Base-by-base conservation (phyloP, 2,888 invertebrate species). In the Coelogynopora nodosa region DNA sequence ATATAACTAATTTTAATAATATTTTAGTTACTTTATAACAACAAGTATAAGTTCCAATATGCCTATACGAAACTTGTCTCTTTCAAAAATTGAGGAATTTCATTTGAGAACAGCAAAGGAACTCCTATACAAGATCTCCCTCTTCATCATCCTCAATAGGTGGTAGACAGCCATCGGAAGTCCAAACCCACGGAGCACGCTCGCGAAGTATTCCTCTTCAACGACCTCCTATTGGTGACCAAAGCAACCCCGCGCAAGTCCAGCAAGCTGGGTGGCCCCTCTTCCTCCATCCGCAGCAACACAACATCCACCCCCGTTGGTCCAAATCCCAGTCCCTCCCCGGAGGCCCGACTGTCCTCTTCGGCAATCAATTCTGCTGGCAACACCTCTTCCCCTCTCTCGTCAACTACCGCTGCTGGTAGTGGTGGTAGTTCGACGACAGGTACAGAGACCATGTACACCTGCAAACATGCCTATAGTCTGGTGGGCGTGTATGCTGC, bases 181-280 rank as follows among this genome's bases (percentile, higher is more conserved):
- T 5, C 18, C 49, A 49, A 49, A 87, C 95, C 96, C 0, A 97
- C 97, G 0, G 95, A 96, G 31, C 93, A 93, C 90, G 93, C 93
- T 89, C 92, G 94, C 86, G 94, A 98, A 94, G 97, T 98, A 88
- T 98, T 98, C 93, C 94, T 99, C n/a, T 98, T 99, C 93, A 99
- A 99, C 92, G 98, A 99, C 92, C 94, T 98, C 90, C 94, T 98
- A 90, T 96, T 98, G 90, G 97, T 92, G 86, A 88, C 90, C 89
- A 84, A 84, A 23, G 74, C 18, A 74, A 74, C 74, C 5, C 18
- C 49, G 5, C 49, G 49, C 5, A 49, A 49, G 18, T 5, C 49
- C 5, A 5, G 5, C 49, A 49, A 49, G 49, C 18, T 18, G 5
- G 49, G 5, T 5, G 49, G 5, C 49, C 5, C 49, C 49, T 49